Evolutionary conservation across 2,888 invertebrate genomes (phyloP).

Genomic region (Polyploca ridens): DNA sequence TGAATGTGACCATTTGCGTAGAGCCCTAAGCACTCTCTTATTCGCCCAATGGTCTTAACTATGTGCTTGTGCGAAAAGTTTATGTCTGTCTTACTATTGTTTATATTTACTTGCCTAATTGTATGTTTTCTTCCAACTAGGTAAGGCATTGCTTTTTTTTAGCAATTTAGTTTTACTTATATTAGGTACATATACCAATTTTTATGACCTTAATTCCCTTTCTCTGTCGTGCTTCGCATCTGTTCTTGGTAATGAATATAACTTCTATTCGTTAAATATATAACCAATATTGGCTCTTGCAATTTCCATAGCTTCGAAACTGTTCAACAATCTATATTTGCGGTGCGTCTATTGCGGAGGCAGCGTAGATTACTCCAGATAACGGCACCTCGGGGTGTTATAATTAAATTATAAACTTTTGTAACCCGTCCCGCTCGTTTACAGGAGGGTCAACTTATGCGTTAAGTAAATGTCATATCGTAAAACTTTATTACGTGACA

Average conservation of each 20-base stretch:
- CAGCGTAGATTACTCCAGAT: slow-evolving; percentile 35
- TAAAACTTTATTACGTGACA: slow-evolving; percentile 82
- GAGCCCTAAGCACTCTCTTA: slow-evolving; percentile 34
- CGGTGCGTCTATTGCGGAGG: slow-evolving; percentile 1
- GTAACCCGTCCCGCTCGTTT: slow-evolving; percentile 48
- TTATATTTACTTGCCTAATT: background rate
- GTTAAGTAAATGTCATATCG: slow-evolving; percentile 77
- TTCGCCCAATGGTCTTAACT: slow-evolving; percentile 32
- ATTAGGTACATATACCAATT: no score
- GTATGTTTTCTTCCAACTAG: no score
- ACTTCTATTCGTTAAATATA: no score
- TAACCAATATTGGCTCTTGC: background rate
- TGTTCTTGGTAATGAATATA: background rate
- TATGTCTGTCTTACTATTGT: slow-evolving; percentile 1
- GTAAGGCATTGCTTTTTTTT: background rate
- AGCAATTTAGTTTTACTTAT: no score
- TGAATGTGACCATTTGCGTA: slow-evolving; percentile 59
- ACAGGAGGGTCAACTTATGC: slow-evolving; percentile 75
- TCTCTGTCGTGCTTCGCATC: background rate
- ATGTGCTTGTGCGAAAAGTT: slow-evolving; percentile 15
- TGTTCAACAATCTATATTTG: slow-evolving; percentile 4
- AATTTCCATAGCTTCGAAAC: background rate
- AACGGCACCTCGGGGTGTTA: slow-evolving; percentile 75
- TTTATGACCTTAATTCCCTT: no score
- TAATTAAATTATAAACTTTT: slow-evolving; percentile 84